Conservation (phyloP, 1,140 invertebrate species). For the Glossosoma conforme region DNA sequence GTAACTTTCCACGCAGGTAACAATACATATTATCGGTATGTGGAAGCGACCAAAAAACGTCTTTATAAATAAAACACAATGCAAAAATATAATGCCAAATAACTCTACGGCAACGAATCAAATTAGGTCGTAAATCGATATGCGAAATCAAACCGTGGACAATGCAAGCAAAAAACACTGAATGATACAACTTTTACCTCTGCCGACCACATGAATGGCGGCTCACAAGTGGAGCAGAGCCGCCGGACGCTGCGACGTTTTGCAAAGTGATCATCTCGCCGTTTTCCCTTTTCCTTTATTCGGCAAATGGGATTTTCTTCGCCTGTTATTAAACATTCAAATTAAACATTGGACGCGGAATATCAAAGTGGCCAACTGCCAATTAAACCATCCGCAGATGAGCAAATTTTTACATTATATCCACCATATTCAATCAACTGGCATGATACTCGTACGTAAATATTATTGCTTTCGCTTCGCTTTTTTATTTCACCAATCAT, state of each 20-base stretch:
- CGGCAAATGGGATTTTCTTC: too few species aligned
- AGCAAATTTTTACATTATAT: too few species aligned
- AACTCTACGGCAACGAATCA: neutral
- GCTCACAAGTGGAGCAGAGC: neutral
- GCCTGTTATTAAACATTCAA: neutral
- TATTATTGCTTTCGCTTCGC: too few species aligned
- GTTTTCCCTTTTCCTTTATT: conserved; percentile 4
- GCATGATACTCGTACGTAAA: too few species aligned
- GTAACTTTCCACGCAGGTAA: too few species aligned
- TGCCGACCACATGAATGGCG: conserved; percentile 4
- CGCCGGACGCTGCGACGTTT: neutral
- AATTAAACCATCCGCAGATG: too few species aligned
- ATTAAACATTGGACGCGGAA: too few species aligned
- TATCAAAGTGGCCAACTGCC: too few species aligned
- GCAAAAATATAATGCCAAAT: conserved; percentile 1
- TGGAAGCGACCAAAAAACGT: too few species aligned
- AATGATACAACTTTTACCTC: conserved; percentile 2
- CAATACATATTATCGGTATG: too few species aligned
- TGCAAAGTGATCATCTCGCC: neutral
- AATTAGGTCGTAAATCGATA: conserved; percentile 8
- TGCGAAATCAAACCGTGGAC: conserved; percentile 6
- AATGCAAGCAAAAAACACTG: conserved; percentile 3
- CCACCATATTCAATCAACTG: too few species aligned
- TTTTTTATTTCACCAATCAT: too few species aligned
- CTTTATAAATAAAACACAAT: neutral